These are phyloP conservation scores for Melanargia galathea DNA, from an alignment of 2,888 invertebrate genomes.

Conservation along the genomic window DNA sequence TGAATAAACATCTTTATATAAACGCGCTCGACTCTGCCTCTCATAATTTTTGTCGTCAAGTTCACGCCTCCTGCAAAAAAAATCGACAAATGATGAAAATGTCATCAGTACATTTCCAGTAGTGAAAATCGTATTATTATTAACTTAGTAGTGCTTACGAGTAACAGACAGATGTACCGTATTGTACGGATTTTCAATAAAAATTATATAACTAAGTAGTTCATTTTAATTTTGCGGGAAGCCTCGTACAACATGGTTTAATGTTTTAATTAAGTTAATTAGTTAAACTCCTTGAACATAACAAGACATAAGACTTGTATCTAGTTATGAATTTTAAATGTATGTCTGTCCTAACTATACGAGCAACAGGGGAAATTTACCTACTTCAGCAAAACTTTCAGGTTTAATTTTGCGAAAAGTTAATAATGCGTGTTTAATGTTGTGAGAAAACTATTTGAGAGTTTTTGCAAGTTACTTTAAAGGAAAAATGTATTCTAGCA, in stretches of 20 bases:
- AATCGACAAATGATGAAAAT: no score
- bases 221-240: no score
- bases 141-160: no score
- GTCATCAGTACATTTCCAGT: no score
- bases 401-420: conserved; percentile 24
- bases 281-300: not conserved
- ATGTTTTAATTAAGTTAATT: conserved; percentile 10
- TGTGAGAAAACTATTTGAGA: conserved; percentile 1
- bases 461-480: not conserved
- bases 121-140: no score
- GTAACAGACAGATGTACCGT: no score
- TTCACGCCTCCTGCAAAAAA: no score
- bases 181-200: no score
- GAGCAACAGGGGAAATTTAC: conserved; percentile 41
- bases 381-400: conserved; percentile 29
- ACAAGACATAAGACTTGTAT: conserved; percentile 18
- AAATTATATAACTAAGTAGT: no score
- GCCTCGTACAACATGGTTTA: not conserved
- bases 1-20: no score
- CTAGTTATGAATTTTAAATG: conserved; percentile 38
- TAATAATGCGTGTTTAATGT: conserved; percentile 13
- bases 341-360: conserved; percentile 25
- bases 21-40: no score
- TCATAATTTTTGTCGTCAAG: no score
- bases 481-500: not conserved